Conservation (phyloP, 2,113 vertebrate species). For the Microcebus jonahi region DNA sequence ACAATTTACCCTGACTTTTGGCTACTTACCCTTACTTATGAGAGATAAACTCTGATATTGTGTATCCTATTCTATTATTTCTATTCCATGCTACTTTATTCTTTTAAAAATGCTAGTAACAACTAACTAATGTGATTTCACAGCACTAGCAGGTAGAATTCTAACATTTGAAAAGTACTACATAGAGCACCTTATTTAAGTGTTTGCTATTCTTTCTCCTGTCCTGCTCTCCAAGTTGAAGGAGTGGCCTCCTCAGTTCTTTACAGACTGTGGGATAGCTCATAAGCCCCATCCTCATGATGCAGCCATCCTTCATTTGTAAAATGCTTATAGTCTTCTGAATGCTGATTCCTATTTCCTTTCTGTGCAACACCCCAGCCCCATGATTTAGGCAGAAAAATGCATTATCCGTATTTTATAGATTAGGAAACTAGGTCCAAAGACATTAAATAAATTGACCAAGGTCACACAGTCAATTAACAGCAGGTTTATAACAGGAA, state of each 20-base stretch:
- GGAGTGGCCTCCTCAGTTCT: not conserved
- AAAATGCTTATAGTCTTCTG: not conserved
- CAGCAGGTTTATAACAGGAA: not conserved
- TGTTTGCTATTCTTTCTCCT: not conserved
- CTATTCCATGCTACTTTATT: not conserved
- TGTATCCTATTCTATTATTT: not conserved
- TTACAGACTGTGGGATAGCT: not conserved
- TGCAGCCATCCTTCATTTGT: not conserved
- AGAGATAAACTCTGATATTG: not conserved
- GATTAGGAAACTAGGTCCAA: not conserved
- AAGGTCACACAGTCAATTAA: not conserved
- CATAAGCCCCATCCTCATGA: not conserved
- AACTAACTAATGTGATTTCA: conserved; percentile 1
- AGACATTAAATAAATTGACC: conserved; percentile 4
- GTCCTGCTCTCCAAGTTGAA: not conserved
- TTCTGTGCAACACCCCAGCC: not conserved
- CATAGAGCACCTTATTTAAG: not conserved
- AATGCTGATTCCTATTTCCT: not conserved
- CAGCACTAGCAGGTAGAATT: not conserved
- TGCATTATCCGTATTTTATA: not conserved
- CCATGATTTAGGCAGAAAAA: not conserved
- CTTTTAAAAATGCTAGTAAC: not conserved
- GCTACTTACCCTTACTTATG: not conserved
- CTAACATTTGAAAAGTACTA: not conserved
- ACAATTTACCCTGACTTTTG: not conserved